A percentile compares a stretch with the other conserved stretches of the same genome.
phyloP scores from a whole-genome alignment of 1,140 invertebrate species.

The Drosophila saltans region DNA sequence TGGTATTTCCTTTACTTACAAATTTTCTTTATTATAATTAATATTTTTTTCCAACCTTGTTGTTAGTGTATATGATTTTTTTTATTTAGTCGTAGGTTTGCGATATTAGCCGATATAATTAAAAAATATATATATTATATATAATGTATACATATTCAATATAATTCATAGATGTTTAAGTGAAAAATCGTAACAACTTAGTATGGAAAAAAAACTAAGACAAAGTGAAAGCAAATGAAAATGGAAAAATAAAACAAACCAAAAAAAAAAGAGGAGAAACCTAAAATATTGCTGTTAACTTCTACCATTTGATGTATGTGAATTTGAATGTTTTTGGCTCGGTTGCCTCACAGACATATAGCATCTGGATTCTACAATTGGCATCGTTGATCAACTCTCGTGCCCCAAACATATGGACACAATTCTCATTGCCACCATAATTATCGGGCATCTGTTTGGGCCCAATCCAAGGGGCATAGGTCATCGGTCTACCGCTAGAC shows the following conservation, averaged over 20 bases:
- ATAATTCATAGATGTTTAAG: constrained; percentile 62
- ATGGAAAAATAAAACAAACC: constrained; percentile 20
- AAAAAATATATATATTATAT: constrained; percentile 35
- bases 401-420: constrained; percentile 69
- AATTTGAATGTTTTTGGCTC: constrained; percentile 73
- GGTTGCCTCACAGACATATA: constrained; percentile 64
- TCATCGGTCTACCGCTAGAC: constrained; percentile 61
- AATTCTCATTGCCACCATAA: constrained; percentile 72
- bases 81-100: constrained; percentile 31
- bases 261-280: constrained; percentile 15
- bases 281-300: not conserved
- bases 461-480: constrained; percentile 63
- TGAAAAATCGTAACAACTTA: constrained; percentile 69
- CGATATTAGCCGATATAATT: constrained; percentile 47
- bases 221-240: constrained; percentile 45
- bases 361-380: constrained; percentile 73
- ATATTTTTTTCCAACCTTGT: constrained; percentile 5
- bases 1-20: constrained; percentile 10
- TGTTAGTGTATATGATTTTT: constrained; percentile 20
- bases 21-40: constrained; percentile 1
- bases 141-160: constrained; percentile 50
- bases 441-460: constrained; percentile 73
- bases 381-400: constrained; percentile 69
- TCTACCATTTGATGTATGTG: constrained; percentile 69
- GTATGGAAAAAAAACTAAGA: constrained; percentile 35